Evolutionary conservation across 2,113 vertebrate genomes (phyloP), one percentile per base, ranked within the genome.

Genomic region (Crotalus viridis): DNA sequence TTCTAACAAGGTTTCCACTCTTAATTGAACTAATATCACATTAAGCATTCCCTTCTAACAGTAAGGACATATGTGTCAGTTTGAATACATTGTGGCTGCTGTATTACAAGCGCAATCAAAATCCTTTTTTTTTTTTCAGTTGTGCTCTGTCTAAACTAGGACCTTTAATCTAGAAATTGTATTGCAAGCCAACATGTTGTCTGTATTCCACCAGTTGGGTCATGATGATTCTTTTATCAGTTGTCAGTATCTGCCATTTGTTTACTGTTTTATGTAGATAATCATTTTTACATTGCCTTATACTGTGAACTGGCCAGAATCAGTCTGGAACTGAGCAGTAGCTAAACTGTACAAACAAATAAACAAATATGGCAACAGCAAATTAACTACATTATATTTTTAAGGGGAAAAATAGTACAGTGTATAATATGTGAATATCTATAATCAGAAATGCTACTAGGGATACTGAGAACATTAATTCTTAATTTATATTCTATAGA

Each of bases 381-480:
- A 3, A 69, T 87, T 88, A 93, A 55, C 6, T 85, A 51, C 48
- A 51, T 8, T 51, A 54, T 54, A 64, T 39, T 5, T 91, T 91
- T 52, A 64, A 22, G 21, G 87, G 2, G 2, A 59, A 55, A 91
- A 3, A 1, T 51, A 48, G 6, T 93, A 52, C 61, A 93, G 46
- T 89, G 19, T 88, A 3, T 8, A 0, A 0, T 28, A 10, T 0
- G 0, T 88, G 15, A 2, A 61, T 88, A 54, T 56, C 3, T 48
- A 39, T 43, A 46, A 9, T 48, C 52, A 52, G 19, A 91, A 91
- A 52, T 10, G 89, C 24, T 52, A 33, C 52, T 48, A 57, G 15
- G 87, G 93, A 85, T 33, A 88, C 12, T 24, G 1, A 39, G 48
- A 46, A 56, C 61, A 17, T 59, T 52, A 52, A 85, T 93, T 46